phyloP scores from a whole-genome alignment of 2,797 vertebrate genomes.

The Peromyscus melanophrys region DNA sequence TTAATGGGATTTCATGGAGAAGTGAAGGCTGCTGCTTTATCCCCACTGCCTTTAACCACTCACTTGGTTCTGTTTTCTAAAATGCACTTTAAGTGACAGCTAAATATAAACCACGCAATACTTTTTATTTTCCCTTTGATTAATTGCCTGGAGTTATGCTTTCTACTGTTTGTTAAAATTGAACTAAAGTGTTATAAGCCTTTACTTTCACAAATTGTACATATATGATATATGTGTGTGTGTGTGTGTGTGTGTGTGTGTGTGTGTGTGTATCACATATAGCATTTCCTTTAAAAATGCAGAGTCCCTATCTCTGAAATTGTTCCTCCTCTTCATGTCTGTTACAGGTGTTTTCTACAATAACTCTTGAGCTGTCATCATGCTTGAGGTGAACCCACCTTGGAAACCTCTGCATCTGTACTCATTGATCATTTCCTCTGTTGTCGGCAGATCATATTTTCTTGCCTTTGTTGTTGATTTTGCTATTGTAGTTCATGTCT shows the following conservation, averaged over 20 bases:
- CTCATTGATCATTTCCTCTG: neutral
- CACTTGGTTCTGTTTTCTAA: neutral
- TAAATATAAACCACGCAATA: neutral
- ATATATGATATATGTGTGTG: neutral
- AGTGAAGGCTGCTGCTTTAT: neutral
- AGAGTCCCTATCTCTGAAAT: neutral
- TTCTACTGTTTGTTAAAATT: slow-evolving; percentile 16
- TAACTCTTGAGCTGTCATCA: neutral
- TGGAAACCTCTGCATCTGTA: neutral
- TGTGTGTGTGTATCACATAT: neutral
- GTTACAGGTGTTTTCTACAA: neutral
- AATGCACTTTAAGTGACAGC: neutral
- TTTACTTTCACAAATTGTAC: neutral
- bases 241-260: neutral
- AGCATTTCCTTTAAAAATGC: neutral
- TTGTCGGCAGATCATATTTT: neutral
- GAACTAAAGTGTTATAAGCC: neutral
- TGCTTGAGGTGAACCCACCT: neutral
- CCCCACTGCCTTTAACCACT: neutral
- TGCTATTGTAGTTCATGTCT: neutral
- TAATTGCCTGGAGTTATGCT: neutral
- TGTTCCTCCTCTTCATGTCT: neutral
- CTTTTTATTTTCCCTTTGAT: slow-evolving; percentile 18
- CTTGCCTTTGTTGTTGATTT: neutral
- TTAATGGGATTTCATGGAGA: neutral